Base-by-base conservation (phyloP, 2,888 invertebrate species). In the Melanophora roralis region DNA sequence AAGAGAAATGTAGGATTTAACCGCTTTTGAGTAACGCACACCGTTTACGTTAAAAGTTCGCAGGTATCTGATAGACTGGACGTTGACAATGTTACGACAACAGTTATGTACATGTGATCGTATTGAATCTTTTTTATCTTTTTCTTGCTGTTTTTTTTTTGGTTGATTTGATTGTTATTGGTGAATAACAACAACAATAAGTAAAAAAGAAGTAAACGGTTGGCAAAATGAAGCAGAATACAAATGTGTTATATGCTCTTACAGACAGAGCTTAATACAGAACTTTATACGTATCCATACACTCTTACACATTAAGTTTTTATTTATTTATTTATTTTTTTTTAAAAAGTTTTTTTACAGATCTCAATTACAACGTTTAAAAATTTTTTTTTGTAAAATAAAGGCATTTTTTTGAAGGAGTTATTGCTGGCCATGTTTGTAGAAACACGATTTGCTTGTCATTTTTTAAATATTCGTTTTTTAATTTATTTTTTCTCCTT, bases 31-130 rank as follows among this genome's bases (percentile, higher is more conserved):
- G n/a, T n/a, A n/a, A n/a, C n/a, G 62, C 62, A 40, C 76, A 76
- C 80, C 72, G 80, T 72, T 68, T 76, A 34, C 72, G 76, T 68
- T 76, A 60, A 80, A 80, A 76, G 72, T 80, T 80, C 76, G 75
- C 76, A 67, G 14, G 51, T 76, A 76, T 80, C 80, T 80, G 80
- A 72, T 72, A 80, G 72, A 72, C 76, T 80, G 80, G 75, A 76
- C 72, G 67, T 80, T 80, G 80, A 68, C 76, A 80, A 59, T 72
- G 76, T 76, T 80, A 76, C 67, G 60, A 76, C 75, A 64, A 80
- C 76, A 67, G 80, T 80, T 80, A 80, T 76, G 79, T 80, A 76
- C 74, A 64, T 68, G 62, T 72, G 51, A 51, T 62, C 72, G 67
- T 69, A 64, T 74, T 57, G 57, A 69, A 69, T 53, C 47, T 38